A percentile compares a stretch with the other conserved stretches of the same genome.
These are phyloP conservation scores for Syngnathus rostellatus DNA, from an alignment of 2,797 vertebrate genomes.

Conservation along the genomic window DNA sequence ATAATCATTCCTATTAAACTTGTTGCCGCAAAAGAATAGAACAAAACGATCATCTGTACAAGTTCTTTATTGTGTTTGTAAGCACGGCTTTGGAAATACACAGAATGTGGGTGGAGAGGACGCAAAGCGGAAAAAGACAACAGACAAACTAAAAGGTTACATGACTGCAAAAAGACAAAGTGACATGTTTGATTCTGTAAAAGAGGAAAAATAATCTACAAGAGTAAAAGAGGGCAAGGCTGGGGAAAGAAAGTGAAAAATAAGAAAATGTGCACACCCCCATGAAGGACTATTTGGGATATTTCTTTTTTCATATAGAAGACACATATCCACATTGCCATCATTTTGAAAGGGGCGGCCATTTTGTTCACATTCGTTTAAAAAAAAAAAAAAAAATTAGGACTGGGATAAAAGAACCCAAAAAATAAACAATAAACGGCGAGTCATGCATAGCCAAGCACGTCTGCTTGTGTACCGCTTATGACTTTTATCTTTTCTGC, in stretches of 20 bases:
- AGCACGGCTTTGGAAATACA: constrained; percentile 98
- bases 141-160: constrained; percentile 80
- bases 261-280: constrained; percentile 19
- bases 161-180: constrained; percentile 49
- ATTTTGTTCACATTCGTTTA: constrained; percentile 45
- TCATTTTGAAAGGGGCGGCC: constrained; percentile 45
- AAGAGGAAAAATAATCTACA: neutral
- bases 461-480: constrained; percentile 44
- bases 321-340: constrained; percentile 61
- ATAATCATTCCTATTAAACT: neutral
- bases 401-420: constrained; percentile 34
- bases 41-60: constrained; percentile 79
- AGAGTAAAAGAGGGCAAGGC: neutral
- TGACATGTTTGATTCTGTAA: neutral
- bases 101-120: constrained; percentile 45
- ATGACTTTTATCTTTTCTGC: constrained; percentile 43
- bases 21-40: neutral
- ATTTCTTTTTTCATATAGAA: constrained; percentile 57
- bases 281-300: constrained; percentile 38
- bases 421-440: constrained; percentile 50
- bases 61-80: constrained; percentile 86
- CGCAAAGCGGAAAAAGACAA: constrained; percentile 65
- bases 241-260: neutral
- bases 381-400: neutral
- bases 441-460: constrained; percentile 73